A percentile compares a stretch with the other conserved stretches of the same genome.
Conservation (phyloP, 1,140 invertebrate genomes). For the Eulimnadia texana region DNA sequence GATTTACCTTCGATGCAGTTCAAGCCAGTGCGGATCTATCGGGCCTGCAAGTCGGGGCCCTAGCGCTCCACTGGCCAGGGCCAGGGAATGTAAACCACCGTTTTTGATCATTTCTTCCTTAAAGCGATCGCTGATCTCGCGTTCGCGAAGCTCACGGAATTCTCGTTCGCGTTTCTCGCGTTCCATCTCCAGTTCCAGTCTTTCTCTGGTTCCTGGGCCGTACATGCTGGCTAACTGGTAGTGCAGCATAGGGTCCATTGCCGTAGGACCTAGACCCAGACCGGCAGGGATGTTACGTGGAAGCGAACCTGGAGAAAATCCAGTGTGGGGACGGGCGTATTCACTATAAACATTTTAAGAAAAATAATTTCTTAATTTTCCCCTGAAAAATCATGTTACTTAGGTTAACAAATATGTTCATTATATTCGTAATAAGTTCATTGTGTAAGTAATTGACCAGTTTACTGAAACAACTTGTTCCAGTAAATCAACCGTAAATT, state of each 20-base stretch:
- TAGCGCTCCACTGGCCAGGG: constrained; percentile 26
- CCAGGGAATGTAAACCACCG: constrained; percentile 20
- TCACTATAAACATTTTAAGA: constrained; percentile 39
- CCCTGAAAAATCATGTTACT: no score
- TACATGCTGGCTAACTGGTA: constrained; percentile 28
- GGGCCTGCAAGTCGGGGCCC: constrained; percentile 39
- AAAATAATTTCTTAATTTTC: no score
- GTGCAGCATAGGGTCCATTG: constrained; percentile 44
- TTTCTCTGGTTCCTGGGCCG: constrained; percentile 45
- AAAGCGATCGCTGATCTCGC: constrained; percentile 62
- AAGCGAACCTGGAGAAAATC: constrained; percentile 54
- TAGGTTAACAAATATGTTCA: no score
- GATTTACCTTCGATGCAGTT: constrained; percentile 57
- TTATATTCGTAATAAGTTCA: no score
- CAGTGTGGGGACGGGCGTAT: constrained; percentile 75
- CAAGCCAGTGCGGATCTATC: constrained; percentile 73
- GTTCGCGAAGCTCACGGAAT: constrained; percentile 64
- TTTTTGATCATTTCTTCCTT: constrained; percentile 68
- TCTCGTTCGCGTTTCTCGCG: constrained; percentile 66
- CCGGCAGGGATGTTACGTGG: constrained; percentile 25
- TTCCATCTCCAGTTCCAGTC: constrained; percentile 65
- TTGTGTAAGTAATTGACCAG: no score
- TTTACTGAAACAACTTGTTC: no score
- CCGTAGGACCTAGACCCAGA: constrained; percentile 34
- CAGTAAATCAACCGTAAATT: no score